These are phyloP conservation scores for Ormyrus nitidulus DNA, from an alignment of 2,888 invertebrate genomes.

Conservation along the genomic window DNA sequence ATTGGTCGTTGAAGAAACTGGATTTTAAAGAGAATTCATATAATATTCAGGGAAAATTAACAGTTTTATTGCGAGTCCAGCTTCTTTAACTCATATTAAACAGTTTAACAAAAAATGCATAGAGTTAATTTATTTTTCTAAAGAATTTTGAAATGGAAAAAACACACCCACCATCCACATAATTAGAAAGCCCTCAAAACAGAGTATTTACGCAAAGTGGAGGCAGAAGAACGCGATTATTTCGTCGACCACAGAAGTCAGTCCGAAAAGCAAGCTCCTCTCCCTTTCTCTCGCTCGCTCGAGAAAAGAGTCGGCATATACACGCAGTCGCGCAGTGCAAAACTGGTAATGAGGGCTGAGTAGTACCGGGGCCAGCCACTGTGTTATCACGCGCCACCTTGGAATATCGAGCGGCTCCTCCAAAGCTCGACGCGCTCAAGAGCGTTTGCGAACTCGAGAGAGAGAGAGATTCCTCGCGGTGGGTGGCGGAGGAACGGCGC, in stretches of 20 bases:
- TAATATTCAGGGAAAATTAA: no score
- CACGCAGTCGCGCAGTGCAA: not conserved
- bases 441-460: not conserved
- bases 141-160: no score
- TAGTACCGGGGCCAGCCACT: not conserved
- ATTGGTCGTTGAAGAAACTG: constrained; percentile 12
- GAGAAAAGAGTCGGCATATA: no score
- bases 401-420: constrained; percentile 10
- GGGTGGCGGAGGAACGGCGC: not conserved
- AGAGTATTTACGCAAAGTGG: not conserved
- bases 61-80: no score
- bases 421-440: no score
- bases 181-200: not conserved
- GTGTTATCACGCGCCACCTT: not conserved
- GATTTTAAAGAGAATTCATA: constrained; percentile 65
- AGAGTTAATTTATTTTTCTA: no score
- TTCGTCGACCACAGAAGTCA: not conserved
- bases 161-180: not conserved
- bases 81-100: no score
- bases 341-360: constrained; percentile 41
- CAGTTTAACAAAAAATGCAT: no score
- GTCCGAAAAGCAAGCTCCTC: no score
- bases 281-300: no score
- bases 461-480: not conserved
- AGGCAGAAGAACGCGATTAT: not conserved